Percentiles rank a stretch among this genome's conserved stretches.
These are phyloP conservation scores for Cheilinus undulatus DNA, from an alignment of 2,113 vertebrate genomes.

Conservation along the genomic window DNA sequence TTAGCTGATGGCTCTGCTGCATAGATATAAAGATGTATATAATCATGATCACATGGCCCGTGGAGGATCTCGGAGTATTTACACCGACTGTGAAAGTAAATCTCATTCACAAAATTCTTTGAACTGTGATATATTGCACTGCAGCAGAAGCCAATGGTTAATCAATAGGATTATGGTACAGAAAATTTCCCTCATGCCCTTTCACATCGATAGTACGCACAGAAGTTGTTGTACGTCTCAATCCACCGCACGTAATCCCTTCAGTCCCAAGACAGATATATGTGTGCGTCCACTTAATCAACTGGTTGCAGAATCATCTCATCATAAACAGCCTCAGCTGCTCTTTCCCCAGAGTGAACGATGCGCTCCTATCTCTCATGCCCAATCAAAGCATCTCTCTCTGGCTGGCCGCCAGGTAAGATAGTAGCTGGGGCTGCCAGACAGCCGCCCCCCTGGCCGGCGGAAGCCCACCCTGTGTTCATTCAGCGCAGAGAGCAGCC, in stretches of 20 bases:
- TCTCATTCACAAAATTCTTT: constrained; percentile 8
- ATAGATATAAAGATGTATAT: constrained; percentile 5
- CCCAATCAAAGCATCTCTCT: constrained; percentile 46
- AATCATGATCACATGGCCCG: constrained; percentile 10
- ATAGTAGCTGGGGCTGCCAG: constrained; percentile 26
- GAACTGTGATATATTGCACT: constrained; percentile 5
- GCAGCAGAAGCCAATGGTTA: not conserved
- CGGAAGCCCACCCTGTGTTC: constrained; percentile 52
- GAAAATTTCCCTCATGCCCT: constrained; percentile 22
- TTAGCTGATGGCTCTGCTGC: constrained; percentile 12
- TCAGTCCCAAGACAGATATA: constrained; percentile 41
- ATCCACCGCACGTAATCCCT: constrained; percentile 27
- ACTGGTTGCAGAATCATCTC: constrained; percentile 46
- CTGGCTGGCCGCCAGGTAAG: constrained; percentile 49
- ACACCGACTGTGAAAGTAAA: not conserved
- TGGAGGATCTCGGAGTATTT: constrained; percentile 19
- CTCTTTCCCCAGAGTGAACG: constrained; percentile 5
- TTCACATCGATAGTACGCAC: constrained; percentile 25
- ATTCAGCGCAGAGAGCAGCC: constrained; percentile 50
- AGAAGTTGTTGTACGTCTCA: constrained; percentile 5
- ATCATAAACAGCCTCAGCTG: constrained; percentile 56
- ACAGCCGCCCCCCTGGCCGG: constrained; percentile 1
- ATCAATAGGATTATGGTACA: constrained; percentile 41
- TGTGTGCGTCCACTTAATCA: constrained; percentile 52
- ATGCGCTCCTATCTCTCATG: constrained; percentile 14